Evolutionary conservation across 2,888 invertebrate species (phyloP), one percentile per base, ranked within the genome.

Genomic region (Eudasyphora cyanicolor): DNA sequence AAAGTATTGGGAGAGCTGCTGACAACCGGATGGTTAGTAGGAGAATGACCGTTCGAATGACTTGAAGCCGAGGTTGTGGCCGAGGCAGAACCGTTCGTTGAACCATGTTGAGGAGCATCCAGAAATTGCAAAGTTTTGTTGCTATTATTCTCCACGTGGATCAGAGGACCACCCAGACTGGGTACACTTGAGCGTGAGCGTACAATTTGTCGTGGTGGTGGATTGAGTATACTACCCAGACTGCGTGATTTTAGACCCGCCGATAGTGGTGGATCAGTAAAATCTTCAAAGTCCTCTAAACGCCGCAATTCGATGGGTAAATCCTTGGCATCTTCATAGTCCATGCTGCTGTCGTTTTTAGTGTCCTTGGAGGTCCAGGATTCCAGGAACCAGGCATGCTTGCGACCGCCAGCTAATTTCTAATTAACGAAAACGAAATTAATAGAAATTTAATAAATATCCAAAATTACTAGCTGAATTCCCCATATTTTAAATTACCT

Each of bases 261-360:
- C 87, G 94, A 92, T 54, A 95, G 93, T 14, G 95, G 92, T 7
- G 93, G 93, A 91, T 94, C 94, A 60, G 94, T 93, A 79, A 92
- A 91, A 86, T 92, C 92, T 81, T 93, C 94, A 82, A 93, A 93
- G 85, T 95, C 95, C 89, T 96, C 96, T 80, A 98, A 93, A 49
- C 97, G 94, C 35, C 97, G 94, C 76, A 98, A 92, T 92, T 98
- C 98, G 77, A 98, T 98, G 2, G 97, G 98, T 85, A 98, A 93
- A 89, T 98, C 97, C 88, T 95, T 96, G 81, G 94, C 94, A 87
- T 93, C 93, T 86, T 95, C 94, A 85, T 93, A 93, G 86, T 94
- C 94, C 85, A 94, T 93, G 86, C 94, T 94, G 73, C 93, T 93
- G 85, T 94, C 93, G 86, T 94, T 94, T 85, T 91, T 91, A 62